Conservation (phyloP, 2,888 invertebrate species). For the Eristalis pertinax region DNA sequence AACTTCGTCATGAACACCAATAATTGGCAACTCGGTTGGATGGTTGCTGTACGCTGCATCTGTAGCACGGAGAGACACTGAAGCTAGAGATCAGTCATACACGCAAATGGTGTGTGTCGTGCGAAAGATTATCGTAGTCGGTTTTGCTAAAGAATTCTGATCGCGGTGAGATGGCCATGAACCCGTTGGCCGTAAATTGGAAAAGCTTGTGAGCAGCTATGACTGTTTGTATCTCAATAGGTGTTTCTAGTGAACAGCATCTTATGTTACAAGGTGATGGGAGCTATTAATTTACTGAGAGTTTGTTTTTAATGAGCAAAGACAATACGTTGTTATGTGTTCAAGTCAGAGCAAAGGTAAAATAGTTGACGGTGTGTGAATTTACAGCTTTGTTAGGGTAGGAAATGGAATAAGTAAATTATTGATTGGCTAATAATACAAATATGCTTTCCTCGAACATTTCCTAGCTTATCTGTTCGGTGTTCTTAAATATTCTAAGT, state of each 20-base stretch:
- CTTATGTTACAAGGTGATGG: constrained; percentile 51
- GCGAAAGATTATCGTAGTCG: constrained; percentile 2
- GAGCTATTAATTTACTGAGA: constrained; percentile 23
- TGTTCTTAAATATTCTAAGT: no score
- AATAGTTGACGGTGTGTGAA: not conserved
- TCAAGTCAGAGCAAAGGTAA: not conserved
- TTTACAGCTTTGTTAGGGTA: not conserved
- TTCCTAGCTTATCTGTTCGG: no score
- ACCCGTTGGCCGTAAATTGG: constrained; percentile 34
- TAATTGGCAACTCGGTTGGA: not conserved
- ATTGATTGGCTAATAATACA: not conserved
- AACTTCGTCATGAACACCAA: constrained; percentile 2
- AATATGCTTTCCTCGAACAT: not conserved
- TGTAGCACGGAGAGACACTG: not conserved
- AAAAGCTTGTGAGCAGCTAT: constrained; percentile 6
- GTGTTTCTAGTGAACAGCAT: constrained; percentile 1
- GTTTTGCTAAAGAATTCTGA: constrained; percentile 18
- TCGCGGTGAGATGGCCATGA: constrained; percentile 41
- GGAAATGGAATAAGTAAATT: not conserved
- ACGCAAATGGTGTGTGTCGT: not conserved
- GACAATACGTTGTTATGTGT: not conserved
- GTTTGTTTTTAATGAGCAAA: not conserved
- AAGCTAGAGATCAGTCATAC: not conserved
- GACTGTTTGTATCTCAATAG: constrained; percentile 8
- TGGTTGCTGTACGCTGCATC: not conserved